phyloP scores from a whole-genome alignment of 2,113 vertebrate genomes.

The Clarias gariepinus region DNA sequence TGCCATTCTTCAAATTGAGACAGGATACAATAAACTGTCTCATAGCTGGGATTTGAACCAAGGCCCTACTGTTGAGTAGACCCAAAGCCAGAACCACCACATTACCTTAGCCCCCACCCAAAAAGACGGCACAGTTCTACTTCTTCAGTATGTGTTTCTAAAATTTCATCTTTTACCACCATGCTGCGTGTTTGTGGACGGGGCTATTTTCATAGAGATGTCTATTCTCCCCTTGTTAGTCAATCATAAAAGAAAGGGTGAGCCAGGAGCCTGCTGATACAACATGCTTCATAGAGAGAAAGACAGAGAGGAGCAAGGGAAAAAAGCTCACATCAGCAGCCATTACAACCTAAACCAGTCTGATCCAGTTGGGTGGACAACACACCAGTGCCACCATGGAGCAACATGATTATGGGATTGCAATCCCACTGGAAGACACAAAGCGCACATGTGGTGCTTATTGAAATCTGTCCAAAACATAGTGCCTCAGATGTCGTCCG shows the following conservation, averaged over 20 bases:
- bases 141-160: not conserved
- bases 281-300: slow-evolving; percentile 4
- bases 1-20: not conserved
- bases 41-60: not conserved
- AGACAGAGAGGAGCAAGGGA: too few relatives aligned
- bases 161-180: not conserved
- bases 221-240: not conserved
- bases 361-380: not conserved
- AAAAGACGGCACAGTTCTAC: not conserved
- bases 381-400: not conserved
- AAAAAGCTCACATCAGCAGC: not conserved
- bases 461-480: not conserved
- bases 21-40: not conserved
- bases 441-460: not conserved
- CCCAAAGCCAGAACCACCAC: not conserved
- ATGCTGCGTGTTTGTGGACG: not conserved
- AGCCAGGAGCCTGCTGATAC: slow-evolving; percentile 1
- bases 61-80: not conserved
- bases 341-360: not conserved
- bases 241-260: not conserved
- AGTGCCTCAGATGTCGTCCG: not conserved
- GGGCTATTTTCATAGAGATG: not conserved
- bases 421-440: not conserved
- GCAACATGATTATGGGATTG: not conserved
- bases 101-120: not conserved